Base-by-base conservation (phyloP, 2,797 vertebrate species). In the Xenentodon cancila region DNA sequence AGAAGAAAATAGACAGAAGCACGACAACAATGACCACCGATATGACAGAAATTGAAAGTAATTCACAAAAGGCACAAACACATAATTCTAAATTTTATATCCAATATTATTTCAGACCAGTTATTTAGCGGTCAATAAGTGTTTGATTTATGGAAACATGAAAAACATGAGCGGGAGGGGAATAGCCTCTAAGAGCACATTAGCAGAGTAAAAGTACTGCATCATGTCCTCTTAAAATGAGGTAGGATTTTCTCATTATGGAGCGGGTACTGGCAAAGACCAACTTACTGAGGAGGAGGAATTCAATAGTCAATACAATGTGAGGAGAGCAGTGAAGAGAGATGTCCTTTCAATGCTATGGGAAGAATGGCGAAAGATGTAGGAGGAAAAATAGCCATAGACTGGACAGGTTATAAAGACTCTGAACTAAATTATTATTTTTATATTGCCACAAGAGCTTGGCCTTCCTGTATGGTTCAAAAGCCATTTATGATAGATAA, bases 181-280 rank as follows among this genome's bases (percentile, higher is more conserved):
- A 53, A 42, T 73, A 37, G 64, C 56, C 53, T 59, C 22, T 56
- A 58, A 40, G 62, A 69, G 53, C 37, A 46, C 53, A 68, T 64
- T 34, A 59, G 40, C 58, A 30, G 51, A 47, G 32, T 20, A 52
- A 64, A 84, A 71, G 68, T 42, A 76, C 60, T 63, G 48, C 46
- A 67, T 37, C 58, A 19, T 62, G 61, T 46, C 40, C 56, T 48
- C 61, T 71, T 80, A 47, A 85, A 85, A 78, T 15, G 53, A 55
- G 25, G 73, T 52, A 80, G 64, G 57, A 80, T 75, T 82, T 83
- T 80, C 63, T 83, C 54, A 71, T 80, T 78, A 79, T 53, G 59
- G 19, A 48, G 59, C 69, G 59, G 61, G 37, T 59, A 56, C 59
- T 64, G 68, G 77, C 76, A 75, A 77, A 82, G 75, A 61, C 44